Base-by-base conservation (phyloP, 2,113 vertebrate species). In the Cairina moschata region DNA sequence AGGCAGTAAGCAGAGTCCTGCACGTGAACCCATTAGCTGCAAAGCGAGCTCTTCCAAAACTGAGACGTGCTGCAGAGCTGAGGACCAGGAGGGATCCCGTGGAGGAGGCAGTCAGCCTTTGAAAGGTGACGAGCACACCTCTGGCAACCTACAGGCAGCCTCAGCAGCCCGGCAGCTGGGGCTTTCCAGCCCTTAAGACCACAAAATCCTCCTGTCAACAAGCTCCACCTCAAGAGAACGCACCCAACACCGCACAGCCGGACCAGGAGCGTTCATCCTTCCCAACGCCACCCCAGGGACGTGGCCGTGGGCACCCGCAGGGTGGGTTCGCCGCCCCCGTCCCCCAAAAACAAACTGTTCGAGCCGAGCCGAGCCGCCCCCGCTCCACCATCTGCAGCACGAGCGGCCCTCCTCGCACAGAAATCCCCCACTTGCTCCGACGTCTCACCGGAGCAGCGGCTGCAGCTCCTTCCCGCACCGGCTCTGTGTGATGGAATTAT, bases 231-330 rank as follows among this genome's bases (percentile, higher is more conserved):
- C 26, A 17, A 20, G 38, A 42, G 29, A 36, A 2, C 34, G 23
- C 13, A 58, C 8, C 66, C 31, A 38, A 22, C 48, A 9, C 13
- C 7, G 22, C 66, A 62, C 34, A 63, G 20, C 60, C 54, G 36
- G 21, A 68, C n/a, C 13, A 25, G 40, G 34, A 5, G 0, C 55
- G 5, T 2, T n/a, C 13, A 44, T 4, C 44, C 54, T 29, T 62
- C 14, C 17, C n/a, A 44, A 8, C 22, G 5, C 28, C 31, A 13
- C 15, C 31, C 26, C 3, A 14, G 25, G 29, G 50, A 42, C 14
- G 29, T n/a, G 44, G 22, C 58, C 1, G 1, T 9, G n/a, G 29
- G 36, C 22, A 23, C 38, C 5, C 36, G 21, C 26, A 50, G 1
- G 16, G 22, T 46, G 50, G 68, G 55, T 29, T 50, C 60, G 29